A percentile compares a stretch with the other conserved stretches of the same genome.
Conservation (phyloP, 1,140 invertebrate species). For the Adoxophyes honmai region DNA sequence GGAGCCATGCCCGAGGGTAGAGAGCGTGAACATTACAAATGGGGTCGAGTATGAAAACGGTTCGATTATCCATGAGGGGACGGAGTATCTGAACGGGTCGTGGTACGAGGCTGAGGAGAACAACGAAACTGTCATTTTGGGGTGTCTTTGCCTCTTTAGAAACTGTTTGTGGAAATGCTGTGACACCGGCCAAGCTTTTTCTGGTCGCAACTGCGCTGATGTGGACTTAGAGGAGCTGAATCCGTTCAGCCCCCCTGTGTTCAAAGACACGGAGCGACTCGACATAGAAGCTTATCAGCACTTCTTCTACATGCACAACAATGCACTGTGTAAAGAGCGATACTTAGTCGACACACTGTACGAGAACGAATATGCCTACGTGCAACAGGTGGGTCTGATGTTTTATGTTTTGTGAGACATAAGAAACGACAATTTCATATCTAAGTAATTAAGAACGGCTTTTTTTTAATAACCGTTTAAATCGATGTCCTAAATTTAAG, state of each 20-base stretch:
- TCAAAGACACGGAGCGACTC: constrained; percentile 33
- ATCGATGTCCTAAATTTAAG: too few species aligned
- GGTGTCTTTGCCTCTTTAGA: constrained; percentile 54
- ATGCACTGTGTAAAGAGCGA: constrained; percentile 34
- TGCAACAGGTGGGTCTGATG: constrained; percentile 50
- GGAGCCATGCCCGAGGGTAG: constrained; percentile 38
- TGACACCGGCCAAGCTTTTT: constrained; percentile 27
- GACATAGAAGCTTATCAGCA: constrained; percentile 35
- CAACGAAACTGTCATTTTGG: constrained; percentile 26
- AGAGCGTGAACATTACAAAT: constrained; percentile 51
- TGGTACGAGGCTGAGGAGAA: constrained; percentile 48
- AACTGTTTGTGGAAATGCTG: constrained; percentile 61
- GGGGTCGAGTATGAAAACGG: constrained; percentile 39
- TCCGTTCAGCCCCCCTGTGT: constrained; percentile 51
- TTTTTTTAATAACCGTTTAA: too few species aligned
- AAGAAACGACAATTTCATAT: too few species aligned
- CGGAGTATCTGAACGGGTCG: constrained; percentile 35
- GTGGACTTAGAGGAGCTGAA: constrained; percentile 34
- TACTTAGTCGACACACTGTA: constrained; percentile 46
- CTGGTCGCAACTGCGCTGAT: constrained; percentile 33
- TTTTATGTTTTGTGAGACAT: background rate
- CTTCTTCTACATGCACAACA: constrained; percentile 50
- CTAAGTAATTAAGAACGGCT: too few species aligned
- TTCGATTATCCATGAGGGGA: constrained; percentile 40
- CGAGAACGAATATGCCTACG: constrained; percentile 41